Percentiles rank a stretch among this genome's conserved stretches.
These are phyloP conservation scores for Rambutsinella grinnellia DNA, from an alignment of 2,888 invertebrate genomes.

Conservation along the genomic window DNA sequence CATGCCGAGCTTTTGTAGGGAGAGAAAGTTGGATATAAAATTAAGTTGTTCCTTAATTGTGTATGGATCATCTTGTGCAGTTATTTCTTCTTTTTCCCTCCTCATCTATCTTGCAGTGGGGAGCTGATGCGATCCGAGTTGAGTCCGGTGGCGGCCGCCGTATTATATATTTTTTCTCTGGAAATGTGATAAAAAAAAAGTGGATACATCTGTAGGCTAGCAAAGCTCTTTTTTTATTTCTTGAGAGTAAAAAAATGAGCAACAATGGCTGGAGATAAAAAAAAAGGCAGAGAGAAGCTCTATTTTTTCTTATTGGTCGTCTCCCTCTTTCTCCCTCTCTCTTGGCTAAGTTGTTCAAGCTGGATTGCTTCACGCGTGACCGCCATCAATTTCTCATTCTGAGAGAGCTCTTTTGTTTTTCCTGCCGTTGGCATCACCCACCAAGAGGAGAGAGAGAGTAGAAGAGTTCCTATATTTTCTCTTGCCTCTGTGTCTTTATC, in stretches of 20 bases:
- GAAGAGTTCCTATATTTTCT: no score
- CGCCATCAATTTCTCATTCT: constrained; percentile 57
- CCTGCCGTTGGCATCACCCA: no score
- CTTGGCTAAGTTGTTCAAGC: constrained; percentile 32
- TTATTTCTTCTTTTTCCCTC: neutral
- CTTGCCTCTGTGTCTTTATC: no score
- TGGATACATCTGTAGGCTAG: no score
- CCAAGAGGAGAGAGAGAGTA: no score
- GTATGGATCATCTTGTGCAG: neutral
- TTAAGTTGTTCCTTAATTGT: neutral
- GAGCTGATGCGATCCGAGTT: neutral
- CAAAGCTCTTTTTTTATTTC: neutral
- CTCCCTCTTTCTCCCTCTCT: neutral
- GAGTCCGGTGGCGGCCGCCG: neutral
- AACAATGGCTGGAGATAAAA: neutral
- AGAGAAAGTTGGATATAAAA: neutral
- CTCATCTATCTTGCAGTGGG: constrained; percentile 35
- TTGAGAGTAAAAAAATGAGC: neutral
- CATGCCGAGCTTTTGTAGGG: no score
- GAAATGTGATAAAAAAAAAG: neutral
- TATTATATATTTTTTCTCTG: no score
- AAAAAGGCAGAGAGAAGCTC: neutral
- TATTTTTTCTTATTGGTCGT: neutral
- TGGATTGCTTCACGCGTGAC: constrained; percentile 56
- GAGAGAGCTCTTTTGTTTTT: constrained; percentile 35